Conservation (phyloP, 2,888 invertebrate genomes). For the Automeris io region DNA sequence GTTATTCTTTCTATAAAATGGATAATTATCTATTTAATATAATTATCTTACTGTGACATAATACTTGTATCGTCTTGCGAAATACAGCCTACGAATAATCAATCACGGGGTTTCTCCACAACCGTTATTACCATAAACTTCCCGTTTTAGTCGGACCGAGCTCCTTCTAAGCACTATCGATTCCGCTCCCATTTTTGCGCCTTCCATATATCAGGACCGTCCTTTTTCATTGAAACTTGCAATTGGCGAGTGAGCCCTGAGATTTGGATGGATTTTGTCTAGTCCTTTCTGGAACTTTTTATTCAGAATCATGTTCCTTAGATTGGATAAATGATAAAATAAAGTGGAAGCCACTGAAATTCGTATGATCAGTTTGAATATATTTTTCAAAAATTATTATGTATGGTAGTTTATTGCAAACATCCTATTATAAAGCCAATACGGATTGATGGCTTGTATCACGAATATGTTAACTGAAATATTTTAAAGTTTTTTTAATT, state of each 20-base stretch:
- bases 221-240: slow-evolving; percentile 67
- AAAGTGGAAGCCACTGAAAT: slow-evolving; percentile 3
- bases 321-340: not conserved
- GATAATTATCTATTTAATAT: too few relatives aligned
- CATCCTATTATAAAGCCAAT: too few relatives aligned
- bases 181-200: slow-evolving; percentile 60
- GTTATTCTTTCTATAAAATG: too few relatives aligned
- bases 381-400: too few relatives aligned
- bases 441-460: too few relatives aligned
- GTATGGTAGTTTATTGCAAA: too few relatives aligned
- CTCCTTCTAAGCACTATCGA: slow-evolving; percentile 68
- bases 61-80: slow-evolving; percentile 15
- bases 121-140: slow-evolving; percentile 74
- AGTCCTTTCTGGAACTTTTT: slow-evolving; percentile 24
- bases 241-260: slow-evolving; percentile 52
- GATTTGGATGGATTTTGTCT: slow-evolving; percentile 50
- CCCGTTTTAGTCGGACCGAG: slow-evolving; percentile 67
- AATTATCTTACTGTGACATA: too few relatives aligned
- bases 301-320: slow-evolving; percentile 5
- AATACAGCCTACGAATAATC: slow-evolving; percentile 54
- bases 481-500: too few relatives aligned
- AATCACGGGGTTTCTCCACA: slow-evolving; percentile 65
- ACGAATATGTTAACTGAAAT: too few relatives aligned
- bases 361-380: too few relatives aligned
- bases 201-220: slow-evolving; percentile 62